Base-by-base conservation (phyloP, 2,888 invertebrate genomes). In the Plebejus anna region DNA sequence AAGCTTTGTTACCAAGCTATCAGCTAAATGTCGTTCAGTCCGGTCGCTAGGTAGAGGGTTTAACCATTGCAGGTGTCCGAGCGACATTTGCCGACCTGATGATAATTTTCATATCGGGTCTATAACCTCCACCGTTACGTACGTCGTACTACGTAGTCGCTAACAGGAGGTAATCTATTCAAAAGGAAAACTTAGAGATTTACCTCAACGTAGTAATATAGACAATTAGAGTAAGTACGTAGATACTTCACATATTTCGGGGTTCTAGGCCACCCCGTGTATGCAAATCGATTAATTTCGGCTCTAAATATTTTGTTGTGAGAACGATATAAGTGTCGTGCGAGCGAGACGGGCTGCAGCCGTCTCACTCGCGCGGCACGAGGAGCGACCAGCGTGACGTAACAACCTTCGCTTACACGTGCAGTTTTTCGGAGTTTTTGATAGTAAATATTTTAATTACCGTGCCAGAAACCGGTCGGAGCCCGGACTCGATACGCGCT, bases 321-420 rank as follows among this genome's bases (percentile, higher is more conserved):
- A 47, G 47, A 47, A 47, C 32, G 32, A 32, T 42, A 13, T 51
- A 51, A 0, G 47, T 47, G 47, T 9, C 9, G 55, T 3, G 55
- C 28, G 61, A 28, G 66, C 32, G 32, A 36, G 66, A 66, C 5
- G 66, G 61, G 4, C 47, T 11, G 28, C 47, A 4, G 5, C 47
- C 9, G 11, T 42, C 72, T 42, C 42, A 4, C 72, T 72, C 72
- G 42, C 47, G n/a, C 72, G 13, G 36, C 72, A 72, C 72, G 72
- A 72, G 72, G 66, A 11, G 11, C 66, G 66, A 5, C 32, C 66
- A 16, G 13, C 66, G 66, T 66, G 66, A 32, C 66, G 66, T 36
- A 66, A 66, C 22, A 47, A 28, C 71, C 71, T 72, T 72, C 72
- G 42, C 72, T 22, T 72, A 72, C 72, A 72, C 72, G 72, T 47